These are phyloP conservation scores for Aleiodes sp. DNA, from an alignment of 1,140 invertebrate genomes.

Conservation along the genomic window DNA sequence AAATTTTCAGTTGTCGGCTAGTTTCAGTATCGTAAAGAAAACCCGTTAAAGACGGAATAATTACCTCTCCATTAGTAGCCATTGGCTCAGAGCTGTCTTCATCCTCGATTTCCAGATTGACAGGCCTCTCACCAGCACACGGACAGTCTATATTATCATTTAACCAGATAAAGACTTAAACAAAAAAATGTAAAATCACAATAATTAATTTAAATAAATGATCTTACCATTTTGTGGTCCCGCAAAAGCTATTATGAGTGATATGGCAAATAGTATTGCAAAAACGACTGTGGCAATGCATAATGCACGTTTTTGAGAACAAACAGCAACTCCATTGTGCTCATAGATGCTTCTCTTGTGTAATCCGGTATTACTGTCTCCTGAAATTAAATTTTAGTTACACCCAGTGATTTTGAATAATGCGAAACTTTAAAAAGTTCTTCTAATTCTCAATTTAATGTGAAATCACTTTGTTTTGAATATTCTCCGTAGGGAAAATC, in stretches of 20 bases:
- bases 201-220: not conserved
- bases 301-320: slow-evolving; percentile 85
- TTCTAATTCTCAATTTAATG: too few relatives aligned
- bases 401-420: not conserved
- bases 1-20: too few relatives aligned
- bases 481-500: too few relatives aligned
- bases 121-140: slow-evolving; percentile 74
- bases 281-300: slow-evolving; percentile 82
- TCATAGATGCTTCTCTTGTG: slow-evolving; percentile 79
- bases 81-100: slow-evolving; percentile 72
- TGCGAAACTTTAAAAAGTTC: not conserved
- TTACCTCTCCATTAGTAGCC: slow-evolving; percentile 74
- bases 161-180: not conserved
- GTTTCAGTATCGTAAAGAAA: too few relatives aligned
- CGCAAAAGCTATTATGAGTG: slow-evolving; percentile 89
- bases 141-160: slow-evolving; percentile 71
- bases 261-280: slow-evolving; percentile 80
- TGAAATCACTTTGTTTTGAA: too few relatives aligned
- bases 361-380: slow-evolving; percentile 74
- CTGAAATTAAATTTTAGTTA: slow-evolving; percentile 63
- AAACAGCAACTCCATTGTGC: slow-evolving; percentile 83
- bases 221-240: slow-evolving; percentile 77
- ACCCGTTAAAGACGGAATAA: too few relatives aligned
- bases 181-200: not conserved
- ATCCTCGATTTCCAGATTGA: slow-evolving; percentile 71